phyloP scores from a whole-genome alignment of 2,797 vertebrate genomes.

The Brachyrhaphis roseni region DNA sequence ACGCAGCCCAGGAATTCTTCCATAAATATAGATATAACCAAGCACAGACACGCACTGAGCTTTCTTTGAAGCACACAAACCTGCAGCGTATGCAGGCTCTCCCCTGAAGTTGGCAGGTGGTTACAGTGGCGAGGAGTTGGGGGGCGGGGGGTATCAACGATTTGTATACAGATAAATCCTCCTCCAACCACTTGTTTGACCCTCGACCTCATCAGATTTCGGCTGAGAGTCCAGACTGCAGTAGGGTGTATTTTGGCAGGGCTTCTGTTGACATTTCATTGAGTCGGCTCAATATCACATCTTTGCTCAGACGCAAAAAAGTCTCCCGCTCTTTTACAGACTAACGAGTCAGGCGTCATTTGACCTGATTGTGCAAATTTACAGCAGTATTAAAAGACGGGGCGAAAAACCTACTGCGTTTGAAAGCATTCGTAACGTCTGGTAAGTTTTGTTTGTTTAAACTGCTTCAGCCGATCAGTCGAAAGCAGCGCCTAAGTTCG shows the following conservation, averaged over 20 bases:
- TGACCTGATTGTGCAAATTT: slow-evolving; percentile 27
- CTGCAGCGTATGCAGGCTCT: slow-evolving; percentile 3
- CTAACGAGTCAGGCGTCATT: slow-evolving; percentile 27
- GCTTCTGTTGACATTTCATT: slow-evolving; percentile 57
- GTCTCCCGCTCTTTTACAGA: slow-evolving; percentile 17
- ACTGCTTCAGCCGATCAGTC: background rate
- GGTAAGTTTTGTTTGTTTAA: slow-evolving; percentile 14
- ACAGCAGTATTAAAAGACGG: background rate
- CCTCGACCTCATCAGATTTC: slow-evolving; percentile 45
- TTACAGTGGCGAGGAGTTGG: slow-evolving; percentile 3
- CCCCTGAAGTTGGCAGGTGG: slow-evolving; percentile 17
- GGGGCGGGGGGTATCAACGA: slow-evolving; percentile 36
- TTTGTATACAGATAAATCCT: slow-evolving; percentile 39
- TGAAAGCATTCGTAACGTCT: slow-evolving; percentile 4
- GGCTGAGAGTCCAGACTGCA: slow-evolving; percentile 33
- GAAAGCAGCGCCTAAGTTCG: background rate
- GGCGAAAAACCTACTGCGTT: background rate
- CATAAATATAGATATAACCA: slow-evolving; percentile 18
- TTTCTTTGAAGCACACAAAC: slow-evolving; percentile 12
- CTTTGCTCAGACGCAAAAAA: slow-evolving; percentile 30
- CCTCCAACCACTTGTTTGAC: slow-evolving; percentile 40
- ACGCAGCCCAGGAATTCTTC: slow-evolving; percentile 8
- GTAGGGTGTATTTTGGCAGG: slow-evolving; percentile 48
- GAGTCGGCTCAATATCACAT: slow-evolving; percentile 49
- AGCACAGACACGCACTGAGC: slow-evolving; percentile 5